Evolutionary conservation across 2,797 vertebrate genomes (phyloP).

Genomic region (Neostethus bicornis): DNA sequence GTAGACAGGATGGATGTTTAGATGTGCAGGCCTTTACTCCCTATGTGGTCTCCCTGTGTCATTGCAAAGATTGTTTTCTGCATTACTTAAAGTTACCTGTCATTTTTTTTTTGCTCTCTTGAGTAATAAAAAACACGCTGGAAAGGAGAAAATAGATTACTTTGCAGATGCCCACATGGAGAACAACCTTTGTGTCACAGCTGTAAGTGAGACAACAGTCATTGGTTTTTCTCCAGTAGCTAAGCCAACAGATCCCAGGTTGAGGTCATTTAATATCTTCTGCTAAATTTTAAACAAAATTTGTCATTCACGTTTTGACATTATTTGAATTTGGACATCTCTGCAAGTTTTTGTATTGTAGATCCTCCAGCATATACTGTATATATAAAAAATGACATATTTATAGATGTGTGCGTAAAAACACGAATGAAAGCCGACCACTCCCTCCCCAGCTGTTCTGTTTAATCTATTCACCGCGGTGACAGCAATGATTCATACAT

Average conservation of each 20-base stretch:
- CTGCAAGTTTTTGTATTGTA: slow-evolving; percentile 21
- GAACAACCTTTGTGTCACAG: slow-evolving; percentile 63
- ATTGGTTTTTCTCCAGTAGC: slow-evolving; percentile 65
- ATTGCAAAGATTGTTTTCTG: slow-evolving; percentile 49
- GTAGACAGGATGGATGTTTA: slow-evolving; percentile 44
- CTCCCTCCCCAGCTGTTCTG: slow-evolving; percentile 46
- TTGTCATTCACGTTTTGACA: slow-evolving; percentile 45
- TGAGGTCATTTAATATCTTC: slow-evolving; percentile 72
- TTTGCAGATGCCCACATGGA: slow-evolving; percentile 69
- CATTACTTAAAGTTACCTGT: slow-evolving; percentile 51
- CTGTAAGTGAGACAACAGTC: slow-evolving; percentile 72
- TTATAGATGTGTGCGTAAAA: background rate
- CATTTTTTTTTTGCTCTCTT: slow-evolving; percentile 27
- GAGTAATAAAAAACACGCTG: slow-evolving; percentile 50
- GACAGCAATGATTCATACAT: slow-evolving; percentile 65
- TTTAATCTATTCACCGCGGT: slow-evolving; percentile 46
- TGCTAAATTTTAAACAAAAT: slow-evolving; percentile 62
- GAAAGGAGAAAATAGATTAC: slow-evolving; percentile 60
- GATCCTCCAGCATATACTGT: slow-evolving; percentile 7
- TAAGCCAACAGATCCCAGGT: slow-evolving; percentile 65
- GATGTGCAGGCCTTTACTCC: slow-evolving; percentile 57
- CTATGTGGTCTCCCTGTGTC: slow-evolving; percentile 43
- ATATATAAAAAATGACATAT: too few relatives aligned
- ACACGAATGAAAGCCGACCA: slow-evolving; percentile 21
- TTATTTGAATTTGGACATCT: slow-evolving; percentile 56